Percentiles rank a stretch among this genome's conserved stretches.
These are phyloP conservation scores for Agrotis ipsilon DNA, from an alignment of 2,888 invertebrate genomes.

Conservation along the genomic window DNA sequence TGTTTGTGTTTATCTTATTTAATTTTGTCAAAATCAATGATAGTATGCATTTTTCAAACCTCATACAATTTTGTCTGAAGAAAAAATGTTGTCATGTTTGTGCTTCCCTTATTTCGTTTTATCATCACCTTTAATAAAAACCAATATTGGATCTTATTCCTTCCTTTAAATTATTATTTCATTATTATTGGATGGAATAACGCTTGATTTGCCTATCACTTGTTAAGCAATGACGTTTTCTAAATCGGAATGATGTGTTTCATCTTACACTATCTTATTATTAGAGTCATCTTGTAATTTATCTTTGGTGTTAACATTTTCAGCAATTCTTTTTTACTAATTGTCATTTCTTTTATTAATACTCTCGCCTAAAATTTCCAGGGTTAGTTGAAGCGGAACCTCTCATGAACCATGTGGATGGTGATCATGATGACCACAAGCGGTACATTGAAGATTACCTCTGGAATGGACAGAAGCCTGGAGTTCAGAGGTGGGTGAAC, in stretches of 20 bases:
- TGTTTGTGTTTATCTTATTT: too few species aligned
- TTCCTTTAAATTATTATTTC: neutral
- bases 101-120: neutral
- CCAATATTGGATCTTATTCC: neutral
- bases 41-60: too few species aligned
- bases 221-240: too few species aligned
- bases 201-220: too few species aligned
- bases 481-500: conserved; percentile 84
- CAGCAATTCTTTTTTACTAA: neutral
- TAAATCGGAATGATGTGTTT: too few species aligned
- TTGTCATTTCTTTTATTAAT: neutral
- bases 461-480: conserved; percentile 89
- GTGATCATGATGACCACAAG: conserved; percentile 88
- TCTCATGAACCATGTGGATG: conserved; percentile 93
- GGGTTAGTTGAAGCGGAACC: conserved; percentile 94
- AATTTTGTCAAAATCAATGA: too few species aligned
- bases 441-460: conserved; percentile 89
- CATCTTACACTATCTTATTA: neutral
- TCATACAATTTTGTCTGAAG: neutral
- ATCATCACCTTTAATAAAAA: neutral
- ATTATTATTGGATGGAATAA: neutral
- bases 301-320: neutral
- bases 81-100: neutral
- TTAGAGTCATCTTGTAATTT: neutral
- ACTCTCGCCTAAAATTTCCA: conserved; percentile 72